Evolutionary conservation across 2,113 vertebrate species (phyloP), one percentile per base, ranked within the genome.

Genomic region (Gambusia affinis): DNA sequence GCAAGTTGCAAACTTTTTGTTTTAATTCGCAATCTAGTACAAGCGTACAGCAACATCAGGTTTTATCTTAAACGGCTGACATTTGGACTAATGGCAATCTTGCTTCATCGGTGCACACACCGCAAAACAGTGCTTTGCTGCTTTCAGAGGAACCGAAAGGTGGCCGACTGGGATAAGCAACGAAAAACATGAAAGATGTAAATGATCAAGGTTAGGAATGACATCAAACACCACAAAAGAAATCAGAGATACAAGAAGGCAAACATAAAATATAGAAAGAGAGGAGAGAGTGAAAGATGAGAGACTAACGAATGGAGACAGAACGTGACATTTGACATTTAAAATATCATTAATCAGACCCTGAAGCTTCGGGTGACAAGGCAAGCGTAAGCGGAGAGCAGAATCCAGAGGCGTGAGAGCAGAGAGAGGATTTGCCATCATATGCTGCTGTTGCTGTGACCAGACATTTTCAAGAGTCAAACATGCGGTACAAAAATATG

Each of bases 291-390:
- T 51, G 14, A 69, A 66, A 78, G 78, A 30, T 57, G 70, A 76
- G 67, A 78, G 47, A 22, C n/a, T 76, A 72, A 73, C 78, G 76
- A 77, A 87, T 35, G 79, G 57, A 74, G 71, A 78, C 47, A 65
- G 60, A 75, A 81, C 44, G 7, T 79, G 83, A 87, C 77, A 71
- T 81, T 67, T 85, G 81, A 84, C 83, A 85, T 88, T 84, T 70
- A 44, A 79, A 85, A 65, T 57, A 62, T 72, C 60, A 85, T 84
- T 79, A 85, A 85, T 84, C 78, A 87, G 83, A 75, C 70, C 60
- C 70, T 11, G 28, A 51, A 57, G 70, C 33, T 64, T 29, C 0
- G 8, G 33, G 54, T 62, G 27, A 61, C 22, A 33, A 3, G 1
- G 54, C 44, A 63, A 67, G 35, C 22, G 19, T 61, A 33, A 80